Percentiles rank a stretch among this genome's conserved stretches.
These are phyloP conservation scores for Stegodyphus dumicola DNA, from an alignment of 1,140 invertebrate species.

Conservation along the genomic window DNA sequence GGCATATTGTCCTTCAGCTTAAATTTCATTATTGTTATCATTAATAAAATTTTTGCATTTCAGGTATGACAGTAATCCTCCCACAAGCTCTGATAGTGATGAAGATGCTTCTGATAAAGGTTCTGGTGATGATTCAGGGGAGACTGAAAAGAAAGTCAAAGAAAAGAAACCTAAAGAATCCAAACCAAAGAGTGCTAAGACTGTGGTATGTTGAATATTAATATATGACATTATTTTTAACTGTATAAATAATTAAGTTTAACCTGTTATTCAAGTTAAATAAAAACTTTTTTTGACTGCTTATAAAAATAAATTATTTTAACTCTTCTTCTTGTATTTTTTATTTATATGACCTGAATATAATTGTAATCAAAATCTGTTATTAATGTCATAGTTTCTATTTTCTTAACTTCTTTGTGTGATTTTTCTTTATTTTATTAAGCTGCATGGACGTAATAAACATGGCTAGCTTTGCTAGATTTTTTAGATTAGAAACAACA, in stretches of 20 bases:
- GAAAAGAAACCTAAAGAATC: conserved; percentile 70
- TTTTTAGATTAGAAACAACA: too few species aligned
- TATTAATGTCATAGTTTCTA: too few species aligned
- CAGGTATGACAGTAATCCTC: conserved; percentile 72
- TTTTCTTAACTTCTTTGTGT: too few species aligned
- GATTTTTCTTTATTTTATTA: too few species aligned
- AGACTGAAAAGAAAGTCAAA: conserved; percentile 69
- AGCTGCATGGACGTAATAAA: too few species aligned
- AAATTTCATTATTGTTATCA: neutral
- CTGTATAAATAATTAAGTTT: neutral
- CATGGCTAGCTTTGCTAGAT: too few species aligned
- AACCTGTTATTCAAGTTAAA: neutral
- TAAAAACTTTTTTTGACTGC: neutral
- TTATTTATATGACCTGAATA: too few species aligned
- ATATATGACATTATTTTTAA: neutral
- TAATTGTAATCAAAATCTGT: too few species aligned
- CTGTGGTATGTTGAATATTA: conserved; percentile 71
- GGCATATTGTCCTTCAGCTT: too few species aligned
- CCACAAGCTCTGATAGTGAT: conserved; percentile 67
- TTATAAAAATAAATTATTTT: neutral
- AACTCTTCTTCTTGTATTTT: too few species aligned
- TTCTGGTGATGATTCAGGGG: conserved; percentile 69
- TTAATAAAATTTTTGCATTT: conserved; percentile 41
- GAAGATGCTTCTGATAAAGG: conserved; percentile 70
- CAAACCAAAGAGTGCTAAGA: conserved; percentile 75